Evolutionary conservation across 2,113 vertebrate genomes (phyloP).

Genomic region (Cyanistes caeruleus): DNA sequence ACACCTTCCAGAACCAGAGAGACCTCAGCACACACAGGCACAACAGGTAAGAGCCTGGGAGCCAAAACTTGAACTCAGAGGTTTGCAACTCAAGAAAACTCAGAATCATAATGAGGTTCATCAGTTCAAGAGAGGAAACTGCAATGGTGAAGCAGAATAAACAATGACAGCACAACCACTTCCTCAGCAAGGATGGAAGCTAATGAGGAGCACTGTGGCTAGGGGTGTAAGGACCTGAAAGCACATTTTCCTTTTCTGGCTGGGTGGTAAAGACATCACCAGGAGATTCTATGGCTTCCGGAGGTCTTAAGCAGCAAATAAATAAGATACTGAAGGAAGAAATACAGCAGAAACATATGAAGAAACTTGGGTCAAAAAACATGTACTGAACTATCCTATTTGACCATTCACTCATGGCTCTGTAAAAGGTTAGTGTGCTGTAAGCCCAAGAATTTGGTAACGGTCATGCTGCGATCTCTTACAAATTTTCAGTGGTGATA

Average conservation of each 20-base stretch:
- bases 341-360: not conserved
- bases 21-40: not conserved
- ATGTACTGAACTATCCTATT: not conserved
- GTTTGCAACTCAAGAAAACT: not conserved
- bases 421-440: not conserved
- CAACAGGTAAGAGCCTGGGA: not conserved
- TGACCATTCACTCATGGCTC: too few relatives aligned
- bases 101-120: not conserved
- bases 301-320: not conserved
- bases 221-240: not conserved
- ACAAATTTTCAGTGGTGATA: not conserved
- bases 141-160: not conserved
- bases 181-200: not conserved
- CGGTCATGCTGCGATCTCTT: not conserved
- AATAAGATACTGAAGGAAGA: not conserved
- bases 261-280: not conserved
- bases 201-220: not conserved
- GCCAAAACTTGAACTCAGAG: not conserved
- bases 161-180: not conserved
- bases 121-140: not conserved
- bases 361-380: not conserved
- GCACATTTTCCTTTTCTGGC: not conserved
- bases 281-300: not conserved
- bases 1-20: not conserved
- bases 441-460: not conserved